Base-by-base conservation (phyloP, 2,888 invertebrate species). In the Actias luna region DNA sequence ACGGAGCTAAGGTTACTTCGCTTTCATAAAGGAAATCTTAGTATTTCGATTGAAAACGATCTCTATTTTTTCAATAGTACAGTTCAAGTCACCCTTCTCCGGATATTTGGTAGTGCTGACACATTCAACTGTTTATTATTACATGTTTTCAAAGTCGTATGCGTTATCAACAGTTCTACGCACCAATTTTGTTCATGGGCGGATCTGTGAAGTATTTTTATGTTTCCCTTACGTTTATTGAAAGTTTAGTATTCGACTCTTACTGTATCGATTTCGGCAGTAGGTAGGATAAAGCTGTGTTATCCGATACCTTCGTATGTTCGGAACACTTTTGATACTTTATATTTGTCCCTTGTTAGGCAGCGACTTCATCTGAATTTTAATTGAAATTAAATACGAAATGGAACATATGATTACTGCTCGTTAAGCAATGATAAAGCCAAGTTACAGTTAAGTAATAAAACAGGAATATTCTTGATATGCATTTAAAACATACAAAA, bases 41-140 rank as follows among this genome's bases (percentile, higher is more conserved):
- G 52, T 29, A 63, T 66, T 68, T 65, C 67, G 60, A 59, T 67
- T 64, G 52, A 65, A 66, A 66, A 65, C 50, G 57, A 61, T 35
- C 69, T 65, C 50, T 72, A 62, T 61, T 16, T 58, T 22, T 12
- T 52, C 27, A 39, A 14, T 1, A 59, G 65, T 70, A 76, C 60
- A 65, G 74, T 71, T 64, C 60, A 65, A 59, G 74, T 72, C 71
- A 55, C 50, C 36, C 52, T 8, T 18, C 16, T 14, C n/a, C 10
- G 64, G 60, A 65, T 64, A 67, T 68, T 76, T 73, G 79, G 73
- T 73, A 75, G 65, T 78, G 83, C 84, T 84, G 84, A 85, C 81
- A 77, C 74, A 74, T 78, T 75, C 68, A 65, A 70, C 66, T 74
- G 70, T 75, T 69, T 72, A 69, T 77, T 78, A 78, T 77, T 76